phyloP scores from a whole-genome alignment of 2,113 vertebrate species.

The Cynoglossus semilaevis region DNA sequence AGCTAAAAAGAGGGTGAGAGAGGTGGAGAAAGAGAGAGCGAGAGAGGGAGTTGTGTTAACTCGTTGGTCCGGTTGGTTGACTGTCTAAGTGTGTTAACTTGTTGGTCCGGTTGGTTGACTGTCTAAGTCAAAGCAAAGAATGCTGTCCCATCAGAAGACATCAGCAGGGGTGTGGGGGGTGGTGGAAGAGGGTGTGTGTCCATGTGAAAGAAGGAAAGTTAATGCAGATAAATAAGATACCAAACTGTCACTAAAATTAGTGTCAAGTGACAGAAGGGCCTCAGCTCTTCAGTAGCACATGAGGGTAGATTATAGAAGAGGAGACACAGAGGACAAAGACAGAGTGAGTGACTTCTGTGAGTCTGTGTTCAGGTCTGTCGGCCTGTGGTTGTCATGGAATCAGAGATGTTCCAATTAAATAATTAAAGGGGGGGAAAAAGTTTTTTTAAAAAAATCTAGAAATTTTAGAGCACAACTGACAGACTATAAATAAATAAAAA shows the following conservation, averaged over 20 bases:
- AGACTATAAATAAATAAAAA: too few relatives aligned
- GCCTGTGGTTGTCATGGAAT: too few relatives aligned
- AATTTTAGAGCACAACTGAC: too few relatives aligned
- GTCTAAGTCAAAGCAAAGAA: slow-evolving; percentile 52
- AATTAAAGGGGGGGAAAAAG: too few relatives aligned
- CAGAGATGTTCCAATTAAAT: too few relatives aligned
- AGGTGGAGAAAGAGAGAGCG: background rate
- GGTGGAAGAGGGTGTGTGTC: background rate
- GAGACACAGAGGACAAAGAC: too few relatives aligned
- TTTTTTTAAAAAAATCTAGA: too few relatives aligned
- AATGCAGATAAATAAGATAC: background rate
- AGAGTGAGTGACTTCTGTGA: too few relatives aligned
- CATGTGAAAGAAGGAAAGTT: background rate
- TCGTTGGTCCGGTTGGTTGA: slow-evolving; percentile 57
- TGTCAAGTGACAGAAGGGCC: background rate
- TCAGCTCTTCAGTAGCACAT: too few relatives aligned
- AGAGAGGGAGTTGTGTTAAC: slow-evolving; percentile 38
- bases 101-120: slow-evolving; percentile 60
- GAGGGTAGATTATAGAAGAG: too few relatives aligned
- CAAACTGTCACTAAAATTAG: background rate
- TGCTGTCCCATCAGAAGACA: slow-evolving; percentile 41
- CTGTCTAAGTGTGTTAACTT: slow-evolving; percentile 39
- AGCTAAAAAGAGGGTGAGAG: background rate
- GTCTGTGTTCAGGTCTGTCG: too few relatives aligned
- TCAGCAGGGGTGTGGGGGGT: slow-evolving; percentile 2